Percentiles rank a stretch among this genome's conserved stretches.
Conservation (phyloP, 2,888 invertebrate genomes). For the Brachycybe producta region DNA sequence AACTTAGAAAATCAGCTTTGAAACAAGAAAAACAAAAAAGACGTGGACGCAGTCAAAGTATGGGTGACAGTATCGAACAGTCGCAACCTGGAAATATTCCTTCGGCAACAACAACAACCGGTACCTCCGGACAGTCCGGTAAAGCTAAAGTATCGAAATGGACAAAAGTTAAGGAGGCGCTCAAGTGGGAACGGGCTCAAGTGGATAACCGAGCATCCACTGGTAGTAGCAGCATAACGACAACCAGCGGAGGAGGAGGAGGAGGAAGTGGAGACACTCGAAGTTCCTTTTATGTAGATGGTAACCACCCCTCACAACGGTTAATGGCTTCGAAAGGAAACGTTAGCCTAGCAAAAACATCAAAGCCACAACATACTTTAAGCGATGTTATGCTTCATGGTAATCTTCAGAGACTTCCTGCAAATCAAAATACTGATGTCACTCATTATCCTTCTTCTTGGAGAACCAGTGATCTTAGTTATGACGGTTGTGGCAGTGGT, state of each 20-base stretch:
- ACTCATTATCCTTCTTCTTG: too few relatives aligned
- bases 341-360: neutral
- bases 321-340: conserved; percentile 2
- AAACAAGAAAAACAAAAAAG: conserved; percentile 14
- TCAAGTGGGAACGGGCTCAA: conserved; percentile 69
- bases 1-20: conserved; percentile 18
- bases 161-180: conserved; percentile 79
- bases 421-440: too few relatives aligned
- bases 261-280: neutral
- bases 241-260: neutral
- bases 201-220: conserved; percentile 33
- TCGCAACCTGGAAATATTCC: neutral
- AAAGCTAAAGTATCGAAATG: conserved; percentile 63
- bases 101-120: neutral
- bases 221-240: too few relatives aligned
- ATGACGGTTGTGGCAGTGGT: too few relatives aligned
- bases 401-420: too few relatives aligned
- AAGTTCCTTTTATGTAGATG: conserved; percentile 6
- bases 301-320: neutral
- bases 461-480: too few relatives aligned
- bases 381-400: too few relatives aligned
- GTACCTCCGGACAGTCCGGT: neutral
- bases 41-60: conserved; percentile 53
- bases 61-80: conserved; percentile 47
- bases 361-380: too few relatives aligned